These are phyloP conservation scores for Holotrichia oblita DNA, from an alignment of 1,140 invertebrate species.

Conservation along the genomic window DNA sequence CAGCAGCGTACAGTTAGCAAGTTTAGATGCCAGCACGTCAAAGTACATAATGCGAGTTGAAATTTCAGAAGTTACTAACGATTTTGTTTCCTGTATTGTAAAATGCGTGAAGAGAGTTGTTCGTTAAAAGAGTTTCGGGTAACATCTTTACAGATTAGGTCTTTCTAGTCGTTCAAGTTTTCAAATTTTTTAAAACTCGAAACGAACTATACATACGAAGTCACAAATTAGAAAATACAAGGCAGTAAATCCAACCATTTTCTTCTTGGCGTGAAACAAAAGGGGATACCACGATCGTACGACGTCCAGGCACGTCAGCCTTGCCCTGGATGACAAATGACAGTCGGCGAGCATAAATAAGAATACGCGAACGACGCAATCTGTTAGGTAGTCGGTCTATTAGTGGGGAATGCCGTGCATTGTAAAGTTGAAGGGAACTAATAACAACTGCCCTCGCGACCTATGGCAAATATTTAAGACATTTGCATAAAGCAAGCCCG, in stretches of 20 bases:
- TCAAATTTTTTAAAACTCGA: too few species aligned
- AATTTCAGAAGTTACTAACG: too few species aligned
- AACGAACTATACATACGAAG: background rate
- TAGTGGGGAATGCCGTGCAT: slow-evolving; percentile 56
- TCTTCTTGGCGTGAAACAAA: background rate
- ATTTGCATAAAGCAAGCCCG: slow-evolving; percentile 41
- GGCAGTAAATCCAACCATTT: slow-evolving; percentile 15
- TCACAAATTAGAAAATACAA: background rate
- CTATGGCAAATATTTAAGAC: slow-evolving; percentile 44
- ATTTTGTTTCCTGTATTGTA: too few species aligned
- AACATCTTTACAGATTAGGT: too few species aligned
- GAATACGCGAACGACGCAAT: slow-evolving; percentile 55
- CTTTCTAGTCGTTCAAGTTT: too few species aligned
- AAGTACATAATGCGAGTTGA: too few species aligned
- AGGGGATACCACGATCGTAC: background rate
- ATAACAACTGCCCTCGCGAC: slow-evolving; percentile 43
- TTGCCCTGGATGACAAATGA: slow-evolving; percentile 50
- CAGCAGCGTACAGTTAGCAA: too few species aligned
- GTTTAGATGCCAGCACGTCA: too few species aligned
- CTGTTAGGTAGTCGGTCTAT: slow-evolving; percentile 57
- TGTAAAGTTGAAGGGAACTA: slow-evolving; percentile 48
- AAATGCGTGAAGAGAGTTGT: too few species aligned
- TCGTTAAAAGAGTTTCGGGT: too few species aligned
- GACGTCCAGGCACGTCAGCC: slow-evolving; percentile 16
- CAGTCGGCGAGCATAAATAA: slow-evolving; percentile 52